These are phyloP conservation scores for Aradophagus sp. DNA, from an alignment of 1,140 invertebrate species.

Conservation along the genomic window DNA sequence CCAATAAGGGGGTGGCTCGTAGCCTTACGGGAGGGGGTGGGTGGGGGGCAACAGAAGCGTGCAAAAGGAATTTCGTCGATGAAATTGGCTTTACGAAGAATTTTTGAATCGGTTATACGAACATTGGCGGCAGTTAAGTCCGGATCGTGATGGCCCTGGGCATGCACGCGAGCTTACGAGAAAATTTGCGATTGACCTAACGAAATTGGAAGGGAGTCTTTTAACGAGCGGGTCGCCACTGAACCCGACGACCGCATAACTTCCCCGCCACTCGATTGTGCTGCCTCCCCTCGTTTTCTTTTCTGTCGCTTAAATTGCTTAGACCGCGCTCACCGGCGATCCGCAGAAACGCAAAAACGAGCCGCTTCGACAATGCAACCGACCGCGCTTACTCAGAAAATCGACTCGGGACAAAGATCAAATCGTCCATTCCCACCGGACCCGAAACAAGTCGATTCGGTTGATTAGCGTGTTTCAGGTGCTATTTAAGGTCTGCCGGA, in stretches of 20 bases:
- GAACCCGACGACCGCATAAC: conserved; percentile 55
- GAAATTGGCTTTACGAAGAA: conserved; percentile 72
- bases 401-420: too few species aligned
- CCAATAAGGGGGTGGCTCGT: too few species aligned
- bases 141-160: conserved; percentile 74
- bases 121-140: conserved; percentile 71
- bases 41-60: conserved; percentile 29
- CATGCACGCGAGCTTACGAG: conserved; percentile 74
- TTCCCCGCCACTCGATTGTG: conserved; percentile 5
- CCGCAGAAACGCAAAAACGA: too few species aligned
- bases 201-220: conserved; percentile 71
- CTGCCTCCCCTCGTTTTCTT: conserved; percentile 31
- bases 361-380: too few species aligned
- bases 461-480: too few species aligned
- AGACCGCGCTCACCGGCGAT: conserved; percentile 42
- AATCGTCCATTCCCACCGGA: too few species aligned
- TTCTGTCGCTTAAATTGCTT: conserved; percentile 45
- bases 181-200: conserved; percentile 75
- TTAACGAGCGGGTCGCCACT: conserved; percentile 69
- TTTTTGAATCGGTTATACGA: conserved; percentile 72
- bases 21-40: conserved; percentile 4
- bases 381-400: too few species aligned
- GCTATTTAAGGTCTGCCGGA: too few species aligned
- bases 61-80: conserved; percentile 70
- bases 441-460: too few species aligned